Evolutionary conservation across 2,797 vertebrate genomes (phyloP), one percentile per base, ranked within the genome.

Genomic region (Sebastes oblongus): DNA sequence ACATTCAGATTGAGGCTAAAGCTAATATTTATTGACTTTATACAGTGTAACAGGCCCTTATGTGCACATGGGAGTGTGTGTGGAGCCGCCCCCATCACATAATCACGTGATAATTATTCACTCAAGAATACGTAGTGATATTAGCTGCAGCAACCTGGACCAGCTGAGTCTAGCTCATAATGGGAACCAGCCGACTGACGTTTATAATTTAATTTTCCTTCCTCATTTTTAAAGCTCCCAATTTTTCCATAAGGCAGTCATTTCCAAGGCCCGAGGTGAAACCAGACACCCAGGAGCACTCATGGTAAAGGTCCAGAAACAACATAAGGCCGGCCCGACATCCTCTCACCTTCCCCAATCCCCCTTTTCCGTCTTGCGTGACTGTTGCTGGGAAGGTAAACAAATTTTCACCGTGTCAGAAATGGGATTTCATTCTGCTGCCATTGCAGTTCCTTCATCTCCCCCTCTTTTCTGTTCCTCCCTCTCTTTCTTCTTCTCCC

Each of bases 251-350:
- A 81, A 81, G 93, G 89, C 80, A 86, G 86, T 88, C 82, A 80
- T 91, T 93, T 92, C 90, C 88, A 87, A 82, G 70, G 75, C 91
- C 91, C 69, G 81, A 85, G 8, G 68, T 92, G 94, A 94, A 95
- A 95, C 91, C 82, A 91, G 94, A 96, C 83, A 91, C 93, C 82
- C 70, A 70, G 84, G 83, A 91, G 79, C 72, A 72, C 59, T 90
- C 34, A 32, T 87, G 86, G 93, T 94, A 16, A 83, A 80, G 81
- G 72, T 95, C 93, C 93, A 95, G 93, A 86, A 95, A 93, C 90
- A 95, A 94, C 91, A 93, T 5, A 4, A 61, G 78, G 58, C 84
- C n/a, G 50, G 83, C 81, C 84, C 86, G 65, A 87, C 93, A 78
- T 91, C 89, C 91, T 88, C 84, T 92, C 77, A 89, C 89, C 93